Conservation (phyloP, 2,888 invertebrate genomes). For the Ecdyonurus torrentis region DNA sequence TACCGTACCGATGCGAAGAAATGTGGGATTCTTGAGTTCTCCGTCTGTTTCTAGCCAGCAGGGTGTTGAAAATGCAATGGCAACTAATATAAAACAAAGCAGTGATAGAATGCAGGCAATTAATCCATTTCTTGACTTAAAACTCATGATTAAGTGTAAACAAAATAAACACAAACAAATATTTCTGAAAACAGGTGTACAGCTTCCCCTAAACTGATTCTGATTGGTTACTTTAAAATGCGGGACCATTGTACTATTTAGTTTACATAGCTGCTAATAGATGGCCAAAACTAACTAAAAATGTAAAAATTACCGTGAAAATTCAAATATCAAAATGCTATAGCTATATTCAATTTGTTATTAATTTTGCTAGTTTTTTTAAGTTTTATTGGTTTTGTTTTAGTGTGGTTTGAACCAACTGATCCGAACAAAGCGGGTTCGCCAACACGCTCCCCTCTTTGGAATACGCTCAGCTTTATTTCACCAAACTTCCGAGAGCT, state of each 20-base stretch:
- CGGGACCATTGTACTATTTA: not conserved
- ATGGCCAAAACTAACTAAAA: not conserved
- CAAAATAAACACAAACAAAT: too few species aligned
- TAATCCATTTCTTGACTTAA: conserved; percentile 46
- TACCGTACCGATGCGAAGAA: conserved; percentile 51
- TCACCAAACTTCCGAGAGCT: conserved; percentile 73
- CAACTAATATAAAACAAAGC: conserved; percentile 49
- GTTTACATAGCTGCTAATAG: not conserved
- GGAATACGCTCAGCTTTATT: conserved; percentile 36
- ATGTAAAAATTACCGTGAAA: not conserved
- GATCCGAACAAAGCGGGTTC: conserved; percentile 60
- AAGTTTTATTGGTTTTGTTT: conserved; percentile 25
- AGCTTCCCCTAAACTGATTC: too few species aligned
- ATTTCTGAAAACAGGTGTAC: too few species aligned
- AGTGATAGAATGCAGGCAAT: conserved; percentile 47
- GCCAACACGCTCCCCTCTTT: conserved; percentile 37
- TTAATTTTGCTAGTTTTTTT: conserved; percentile 5
- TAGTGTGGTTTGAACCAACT: conserved; percentile 84
- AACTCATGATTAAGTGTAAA: conserved; percentile 17
- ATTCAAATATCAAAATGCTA: too few species aligned
- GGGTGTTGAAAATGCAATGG: conserved; percentile 71
- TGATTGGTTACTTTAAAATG: too few species aligned
- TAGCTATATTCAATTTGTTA: too few species aligned
- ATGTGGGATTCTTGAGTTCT: conserved; percentile 55
- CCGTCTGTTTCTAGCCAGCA: conserved; percentile 79